A percentile compares a stretch with the other conserved stretches of the same genome.
phyloP scores from a whole-genome alignment of 2,888 invertebrate species.

The Pyralis farinalis region DNA sequence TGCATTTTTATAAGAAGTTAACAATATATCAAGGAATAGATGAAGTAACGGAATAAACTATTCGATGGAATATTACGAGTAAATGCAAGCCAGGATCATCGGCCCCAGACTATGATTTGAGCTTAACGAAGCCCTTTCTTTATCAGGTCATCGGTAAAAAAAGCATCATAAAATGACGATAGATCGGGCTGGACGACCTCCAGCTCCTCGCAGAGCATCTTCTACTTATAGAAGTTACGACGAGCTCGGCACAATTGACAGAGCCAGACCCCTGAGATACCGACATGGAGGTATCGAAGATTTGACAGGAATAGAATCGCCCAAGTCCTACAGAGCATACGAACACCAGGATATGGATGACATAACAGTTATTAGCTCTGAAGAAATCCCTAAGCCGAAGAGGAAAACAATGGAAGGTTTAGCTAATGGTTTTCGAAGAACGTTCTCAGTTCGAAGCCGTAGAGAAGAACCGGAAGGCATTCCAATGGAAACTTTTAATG shows the following conservation, averaged over 20 bases:
- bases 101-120: constrained; percentile 22
- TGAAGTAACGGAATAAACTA: no score
- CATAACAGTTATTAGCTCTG: constrained; percentile 71
- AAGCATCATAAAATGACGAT: constrained; percentile 59
- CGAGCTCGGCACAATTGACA: constrained; percentile 63
- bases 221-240: constrained; percentile 76
- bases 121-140: constrained; percentile 48
- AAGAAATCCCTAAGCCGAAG: constrained; percentile 63
- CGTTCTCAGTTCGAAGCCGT: constrained; percentile 64
- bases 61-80: constrained; percentile 1
- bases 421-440: constrained; percentile 66
- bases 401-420: constrained; percentile 66
- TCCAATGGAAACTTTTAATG: constrained; percentile 63
- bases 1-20: no score
- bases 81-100: constrained; percentile 48
- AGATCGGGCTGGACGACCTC: constrained; percentile 66
- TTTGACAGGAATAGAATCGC: constrained; percentile 55
- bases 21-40: no score
- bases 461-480: constrained; percentile 61
- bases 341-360: constrained; percentile 60
- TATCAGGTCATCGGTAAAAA: constrained; percentile 52
- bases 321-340: constrained; percentile 45
- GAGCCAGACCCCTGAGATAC: constrained; percentile 56
- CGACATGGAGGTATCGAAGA: constrained; percentile 69
- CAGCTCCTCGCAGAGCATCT: constrained; percentile 60